Evolutionary conservation across 2,797 vertebrate genomes (phyloP).

Genomic region (Mormyrus hasselquistii): DNA sequence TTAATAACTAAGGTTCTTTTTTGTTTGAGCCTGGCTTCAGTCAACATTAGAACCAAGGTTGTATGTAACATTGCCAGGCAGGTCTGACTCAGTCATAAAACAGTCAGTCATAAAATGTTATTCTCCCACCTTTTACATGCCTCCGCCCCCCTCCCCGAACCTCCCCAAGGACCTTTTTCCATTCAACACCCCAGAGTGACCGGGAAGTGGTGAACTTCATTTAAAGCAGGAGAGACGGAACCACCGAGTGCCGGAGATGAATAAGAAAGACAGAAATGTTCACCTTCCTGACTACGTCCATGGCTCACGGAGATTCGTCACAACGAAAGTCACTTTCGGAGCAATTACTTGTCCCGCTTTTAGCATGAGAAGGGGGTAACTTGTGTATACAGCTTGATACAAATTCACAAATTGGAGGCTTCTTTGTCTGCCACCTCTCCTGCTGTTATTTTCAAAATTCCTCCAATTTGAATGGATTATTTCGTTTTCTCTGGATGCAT

Average conservation of each 20-base stretch:
- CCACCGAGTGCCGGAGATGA: background rate
- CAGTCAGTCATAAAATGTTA: constrained; percentile 23
- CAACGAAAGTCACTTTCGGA: constrained; percentile 11
- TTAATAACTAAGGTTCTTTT: background rate
- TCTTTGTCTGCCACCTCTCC: constrained; percentile 24
- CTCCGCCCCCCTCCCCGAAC: constrained; percentile 5
- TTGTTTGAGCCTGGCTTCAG: background rate
- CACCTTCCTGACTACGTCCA: constrained; percentile 24
- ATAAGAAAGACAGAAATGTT: constrained; percentile 21
- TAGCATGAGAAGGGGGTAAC: background rate
- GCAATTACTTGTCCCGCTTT: constrained; percentile 26
- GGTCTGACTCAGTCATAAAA: background rate
- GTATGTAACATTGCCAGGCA: background rate
- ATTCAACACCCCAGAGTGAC: constrained; percentile 4
- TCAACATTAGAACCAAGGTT: constrained; percentile 15
- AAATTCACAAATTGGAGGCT: constrained; percentile 27
- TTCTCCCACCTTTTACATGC: constrained; percentile 19
- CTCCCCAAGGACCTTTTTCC: background rate
- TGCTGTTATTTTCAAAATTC: constrained; percentile 20
- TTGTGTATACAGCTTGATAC: constrained; percentile 18
- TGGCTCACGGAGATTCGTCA: background rate
- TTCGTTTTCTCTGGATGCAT: background rate
- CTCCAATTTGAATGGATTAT: background rate
- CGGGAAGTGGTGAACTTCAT: constrained; percentile 14
- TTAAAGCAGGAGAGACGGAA: constrained; percentile 19